A percentile compares a stretch with the other conserved stretches of the same genome.
phyloP scores from a whole-genome alignment of 2,888 invertebrate genomes.

The Drosophila putrida region DNA sequence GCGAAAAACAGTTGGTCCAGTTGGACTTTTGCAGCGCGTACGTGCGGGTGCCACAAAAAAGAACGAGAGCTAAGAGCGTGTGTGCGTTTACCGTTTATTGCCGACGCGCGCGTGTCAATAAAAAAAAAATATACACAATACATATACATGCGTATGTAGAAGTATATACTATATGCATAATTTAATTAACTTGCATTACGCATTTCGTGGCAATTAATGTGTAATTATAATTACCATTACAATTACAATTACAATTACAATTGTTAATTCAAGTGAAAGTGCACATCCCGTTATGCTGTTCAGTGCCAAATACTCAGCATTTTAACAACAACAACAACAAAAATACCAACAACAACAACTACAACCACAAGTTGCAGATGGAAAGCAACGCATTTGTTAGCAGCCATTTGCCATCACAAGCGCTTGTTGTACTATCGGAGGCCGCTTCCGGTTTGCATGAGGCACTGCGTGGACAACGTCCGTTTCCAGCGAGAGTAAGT shows the following conservation, averaged over 20 bases:
- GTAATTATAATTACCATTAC: constrained; percentile 35
- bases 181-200: constrained; percentile 48
- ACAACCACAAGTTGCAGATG: constrained; percentile 86
- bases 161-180: constrained; percentile 28
- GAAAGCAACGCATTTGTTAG: constrained; percentile 91
- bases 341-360: constrained; percentile 24
- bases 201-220: constrained; percentile 46
- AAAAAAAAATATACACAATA: constrained; percentile 17
- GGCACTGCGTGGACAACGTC: constrained; percentile 91
- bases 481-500: constrained; percentile 90
- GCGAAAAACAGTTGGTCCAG: constrained; percentile 70
- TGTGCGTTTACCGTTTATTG: constrained; percentile 35
- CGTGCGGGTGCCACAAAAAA: constrained; percentile 75
- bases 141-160: not conserved
- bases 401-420: constrained; percentile 90
- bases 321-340: constrained; percentile 20
- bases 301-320: constrained; percentile 50
- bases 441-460: constrained; percentile 91
- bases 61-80: constrained; percentile 43
- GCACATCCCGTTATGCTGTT: constrained; percentile 39
- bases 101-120: constrained; percentile 46
- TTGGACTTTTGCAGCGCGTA: constrained; percentile 81
- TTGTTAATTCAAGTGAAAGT: constrained; percentile 51
- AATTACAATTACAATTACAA: constrained; percentile 33
- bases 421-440: constrained; percentile 91